Conservation (phyloP, 2,888 invertebrate genomes). For the Epistrophella euchroma region DNA sequence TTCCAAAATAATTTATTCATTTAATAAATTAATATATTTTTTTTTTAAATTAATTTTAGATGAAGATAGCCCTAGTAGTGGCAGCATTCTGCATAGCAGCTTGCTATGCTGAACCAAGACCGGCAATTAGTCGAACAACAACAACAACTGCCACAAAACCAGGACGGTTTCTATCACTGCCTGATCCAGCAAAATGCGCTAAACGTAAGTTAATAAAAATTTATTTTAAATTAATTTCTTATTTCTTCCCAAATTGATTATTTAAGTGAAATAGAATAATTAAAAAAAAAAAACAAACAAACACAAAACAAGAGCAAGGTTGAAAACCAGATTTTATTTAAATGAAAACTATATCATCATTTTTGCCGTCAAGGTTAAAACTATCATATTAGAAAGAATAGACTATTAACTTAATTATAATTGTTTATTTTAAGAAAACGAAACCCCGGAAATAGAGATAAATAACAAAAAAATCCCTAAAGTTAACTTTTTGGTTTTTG, state of each 20-base stretch:
- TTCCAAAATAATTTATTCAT: not conserved
- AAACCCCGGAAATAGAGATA: not conserved
- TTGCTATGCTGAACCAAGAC: slow-evolving; percentile 86
- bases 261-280: not conserved
- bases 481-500: too few relatives aligned
- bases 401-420: not conserved
- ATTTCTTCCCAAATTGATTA: not conserved
- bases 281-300: not conserved
- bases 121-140: slow-evolving; percentile 86
- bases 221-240: not conserved
- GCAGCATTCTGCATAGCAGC: slow-evolving; percentile 85
- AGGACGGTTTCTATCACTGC: slow-evolving; percentile 93
- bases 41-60: slow-evolving; percentile 84
- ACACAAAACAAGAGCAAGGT: slow-evolving; percentile 16
- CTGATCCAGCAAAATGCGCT: slow-evolving; percentile 92
- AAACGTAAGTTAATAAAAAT: slow-evolving; percentile 88
- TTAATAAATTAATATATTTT: slow-evolving; percentile 35
- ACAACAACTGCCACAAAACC: slow-evolving; percentile 87
- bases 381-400: not conserved
- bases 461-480: too few relatives aligned
- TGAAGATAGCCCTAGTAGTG: slow-evolving; percentile 89
- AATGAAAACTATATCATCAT: not conserved
- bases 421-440: not conserved
- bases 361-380: not conserved
- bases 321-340: not conserved